Conservation (phyloP, 2,888 invertebrate species). For the Aspidiotus destructor region DNA sequence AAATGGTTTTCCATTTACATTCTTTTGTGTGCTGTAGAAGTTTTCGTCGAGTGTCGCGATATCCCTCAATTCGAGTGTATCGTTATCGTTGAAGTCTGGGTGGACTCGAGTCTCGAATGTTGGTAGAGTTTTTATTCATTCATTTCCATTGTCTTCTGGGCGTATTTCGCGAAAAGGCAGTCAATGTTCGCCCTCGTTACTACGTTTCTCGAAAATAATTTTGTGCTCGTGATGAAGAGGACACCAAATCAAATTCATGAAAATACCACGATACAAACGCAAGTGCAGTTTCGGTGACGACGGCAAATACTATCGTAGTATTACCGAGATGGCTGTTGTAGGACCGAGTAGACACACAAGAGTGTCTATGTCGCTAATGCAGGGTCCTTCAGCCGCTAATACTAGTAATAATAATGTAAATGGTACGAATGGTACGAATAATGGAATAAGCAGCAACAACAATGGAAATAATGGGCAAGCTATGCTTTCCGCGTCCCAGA, state of each 20-base stretch:
- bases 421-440: constrained; percentile 42
- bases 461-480: constrained; percentile 53
- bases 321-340: constrained; percentile 60
- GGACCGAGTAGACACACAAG: constrained; percentile 84
- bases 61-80: too few relatives aligned
- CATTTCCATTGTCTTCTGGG: too few relatives aligned
- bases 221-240: background rate
- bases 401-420: constrained; percentile 42
- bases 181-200: background rate
- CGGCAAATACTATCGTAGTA: constrained; percentile 3
- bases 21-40: too few relatives aligned
- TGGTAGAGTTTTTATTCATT: too few relatives aligned
- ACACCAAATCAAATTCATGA: background rate
- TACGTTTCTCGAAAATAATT: background rate
- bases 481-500: constrained; percentile 45
- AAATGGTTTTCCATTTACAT: too few relatives aligned
- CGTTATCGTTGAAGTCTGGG: too few relatives aligned
- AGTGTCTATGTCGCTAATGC: constrained; percentile 64
- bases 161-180: background rate
- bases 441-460: constrained; percentile 43
- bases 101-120: too few relatives aligned
- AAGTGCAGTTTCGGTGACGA: constrained; percentile 23
- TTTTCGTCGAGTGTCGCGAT: too few relatives aligned
- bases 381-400: constrained; percentile 42
- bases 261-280: constrained; percentile 16